Evolutionary conservation across 2,888 invertebrate genomes (phyloP).

Genomic region (Mylabris sibirica): DNA sequence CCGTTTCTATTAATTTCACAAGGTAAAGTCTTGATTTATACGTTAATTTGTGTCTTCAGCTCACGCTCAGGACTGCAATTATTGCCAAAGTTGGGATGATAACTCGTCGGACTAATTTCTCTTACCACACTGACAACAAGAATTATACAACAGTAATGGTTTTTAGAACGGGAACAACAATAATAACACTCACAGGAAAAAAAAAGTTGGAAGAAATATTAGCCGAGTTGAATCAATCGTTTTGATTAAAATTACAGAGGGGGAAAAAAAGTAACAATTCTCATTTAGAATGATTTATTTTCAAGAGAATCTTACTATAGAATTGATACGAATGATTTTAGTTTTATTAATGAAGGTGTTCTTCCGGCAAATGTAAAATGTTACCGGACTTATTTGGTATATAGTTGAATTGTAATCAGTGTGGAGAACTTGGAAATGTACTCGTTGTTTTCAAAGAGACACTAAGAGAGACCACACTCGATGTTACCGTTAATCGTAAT

Average conservation of each 20-base stretch:
- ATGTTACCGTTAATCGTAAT: conserved; percentile 4
- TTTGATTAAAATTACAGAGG: neutral
- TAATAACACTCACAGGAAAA: neutral
- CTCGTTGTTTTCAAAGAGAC: neutral
- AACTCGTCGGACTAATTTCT: neutral
- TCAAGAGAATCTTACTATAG: neutral
- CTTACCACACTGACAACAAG: neutral
- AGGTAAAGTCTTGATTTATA: conserved; percentile 12
- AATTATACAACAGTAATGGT: neutral
- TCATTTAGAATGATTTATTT: neutral
- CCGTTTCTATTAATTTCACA: conserved; percentile 5
- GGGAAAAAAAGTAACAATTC: neutral
- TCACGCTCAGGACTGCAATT: neutral
- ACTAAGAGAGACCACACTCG: neutral
- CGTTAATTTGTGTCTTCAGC: conserved; percentile 4
- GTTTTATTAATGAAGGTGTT: neutral
- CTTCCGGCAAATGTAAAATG: neutral
- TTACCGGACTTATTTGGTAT: neutral
- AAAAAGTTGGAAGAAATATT: neutral
- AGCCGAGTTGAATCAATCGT: neutral
- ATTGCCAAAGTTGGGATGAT: conserved; percentile 8
- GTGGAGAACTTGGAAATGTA: neutral
- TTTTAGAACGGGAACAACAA: neutral
- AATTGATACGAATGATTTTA: neutral
- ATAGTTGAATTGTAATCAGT: neutral